phyloP scores from a whole-genome alignment of 2,888 invertebrate species.

The Brachyptera putata region DNA sequence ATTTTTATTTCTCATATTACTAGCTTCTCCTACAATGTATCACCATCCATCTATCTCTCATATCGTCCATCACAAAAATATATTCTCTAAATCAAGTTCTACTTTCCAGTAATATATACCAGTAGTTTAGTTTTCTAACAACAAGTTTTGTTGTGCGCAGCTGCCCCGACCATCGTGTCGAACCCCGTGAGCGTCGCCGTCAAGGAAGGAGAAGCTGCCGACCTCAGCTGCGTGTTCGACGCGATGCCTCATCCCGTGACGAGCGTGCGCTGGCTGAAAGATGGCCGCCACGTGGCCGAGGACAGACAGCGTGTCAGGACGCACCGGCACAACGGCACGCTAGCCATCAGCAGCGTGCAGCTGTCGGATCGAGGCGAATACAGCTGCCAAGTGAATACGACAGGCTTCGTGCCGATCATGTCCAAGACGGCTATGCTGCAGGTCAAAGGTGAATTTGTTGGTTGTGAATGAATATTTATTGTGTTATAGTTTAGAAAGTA shows the following conservation, averaged over 20 bases:
- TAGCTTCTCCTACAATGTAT: too few species aligned
- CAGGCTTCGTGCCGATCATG: slow-evolving; percentile 53
- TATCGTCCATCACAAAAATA: too few species aligned
- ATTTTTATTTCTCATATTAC: too few species aligned
- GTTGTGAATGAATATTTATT: too few species aligned
- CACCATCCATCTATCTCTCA: too few species aligned
- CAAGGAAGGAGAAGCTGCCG: slow-evolving; percentile 62
- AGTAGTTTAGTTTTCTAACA: too few species aligned
- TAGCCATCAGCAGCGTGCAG: slow-evolving; percentile 51
- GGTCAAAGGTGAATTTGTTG: slow-evolving; percentile 52
- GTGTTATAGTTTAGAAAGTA: too few species aligned
- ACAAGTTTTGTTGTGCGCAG: too few species aligned
- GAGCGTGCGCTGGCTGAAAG: slow-evolving; percentile 61
- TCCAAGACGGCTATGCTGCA: slow-evolving; percentile 57
- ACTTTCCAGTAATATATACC: too few species aligned
- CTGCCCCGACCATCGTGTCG: slow-evolving; percentile 53
- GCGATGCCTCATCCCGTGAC: slow-evolving; percentile 54
- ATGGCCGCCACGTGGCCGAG: slow-evolving; percentile 28
- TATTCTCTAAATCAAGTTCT: too few species aligned
- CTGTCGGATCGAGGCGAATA: slow-evolving; percentile 61
- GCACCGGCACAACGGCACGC: slow-evolving; percentile 48
- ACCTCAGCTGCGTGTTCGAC: slow-evolving; percentile 60
- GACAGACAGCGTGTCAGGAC: slow-evolving; percentile 36
- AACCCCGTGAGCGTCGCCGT: slow-evolving; percentile 55
- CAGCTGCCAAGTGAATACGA: slow-evolving; percentile 61